phyloP scores from a whole-genome alignment of 2,888 invertebrate genomes.

The Euclidia mi region DNA sequence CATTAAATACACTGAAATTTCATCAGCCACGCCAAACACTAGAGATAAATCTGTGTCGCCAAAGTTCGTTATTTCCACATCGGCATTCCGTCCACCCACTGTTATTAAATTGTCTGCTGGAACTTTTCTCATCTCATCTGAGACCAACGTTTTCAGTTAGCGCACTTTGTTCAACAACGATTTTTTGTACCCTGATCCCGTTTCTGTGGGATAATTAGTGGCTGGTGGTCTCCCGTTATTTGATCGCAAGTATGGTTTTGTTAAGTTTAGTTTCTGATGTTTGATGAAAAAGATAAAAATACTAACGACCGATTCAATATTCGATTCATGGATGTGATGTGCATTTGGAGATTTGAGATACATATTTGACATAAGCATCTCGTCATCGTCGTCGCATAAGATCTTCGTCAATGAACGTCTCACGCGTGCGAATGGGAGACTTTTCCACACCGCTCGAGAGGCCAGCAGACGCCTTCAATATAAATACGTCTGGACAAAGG shows the following conservation, averaged over 20 bases:
- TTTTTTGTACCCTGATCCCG: slow-evolving; percentile 54
- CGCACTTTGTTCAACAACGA: slow-evolving; percentile 56
- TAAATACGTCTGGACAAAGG: no score
- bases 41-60: slow-evolving; percentile 48
- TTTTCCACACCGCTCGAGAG: no score
- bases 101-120: slow-evolving; percentile 84
- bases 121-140: slow-evolving; percentile 83
- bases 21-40: slow-evolving; percentile 45
- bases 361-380: no score
- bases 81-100: slow-evolving; percentile 67
- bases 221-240: slow-evolving; percentile 14
- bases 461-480: no score
- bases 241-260: not conserved
- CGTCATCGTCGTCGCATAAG: no score
- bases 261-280: no score
- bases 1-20: slow-evolving; percentile 21
- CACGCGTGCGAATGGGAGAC: no score
- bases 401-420: no score
- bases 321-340: no score
- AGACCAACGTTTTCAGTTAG: slow-evolving; percentile 61
- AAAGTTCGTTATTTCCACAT: slow-evolving; percentile 64
- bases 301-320: no score
- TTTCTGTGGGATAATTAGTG: slow-evolving; percentile 50
- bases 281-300: no score
- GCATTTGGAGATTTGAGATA: no score